A percentile compares a stretch with the other conserved stretches of the same genome.
Evolutionary conservation across 1,140 invertebrate species (phyloP).

Genomic region (Andrena cerasifolii): DNA sequence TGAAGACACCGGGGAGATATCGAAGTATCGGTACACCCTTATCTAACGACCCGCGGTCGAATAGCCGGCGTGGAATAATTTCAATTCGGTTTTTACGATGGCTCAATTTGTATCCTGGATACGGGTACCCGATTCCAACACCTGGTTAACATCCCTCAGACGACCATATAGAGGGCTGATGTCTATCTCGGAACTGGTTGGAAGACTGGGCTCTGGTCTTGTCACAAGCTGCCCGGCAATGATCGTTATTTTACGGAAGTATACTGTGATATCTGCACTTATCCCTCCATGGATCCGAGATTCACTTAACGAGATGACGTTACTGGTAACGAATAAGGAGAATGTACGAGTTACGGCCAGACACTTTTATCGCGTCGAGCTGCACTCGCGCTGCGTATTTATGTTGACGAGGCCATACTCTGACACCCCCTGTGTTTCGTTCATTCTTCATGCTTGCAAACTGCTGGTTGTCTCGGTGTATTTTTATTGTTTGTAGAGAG

Average conservation of each 20-base stretch:
- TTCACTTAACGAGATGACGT: conserved; percentile 28
- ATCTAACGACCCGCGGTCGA: background rate
- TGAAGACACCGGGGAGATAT: conserved; percentile 2
- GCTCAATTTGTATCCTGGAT: conserved; percentile 36
- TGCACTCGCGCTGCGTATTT: background rate
- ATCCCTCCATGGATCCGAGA: conserved; percentile 6
- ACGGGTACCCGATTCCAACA: conserved; percentile 1
- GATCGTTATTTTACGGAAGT: conserved; percentile 49
- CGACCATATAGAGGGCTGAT: conserved; percentile 31
- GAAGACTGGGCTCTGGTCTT: conserved; percentile 13
- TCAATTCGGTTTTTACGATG: conserved; percentile 25
- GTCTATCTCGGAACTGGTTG: conserved; percentile 39
- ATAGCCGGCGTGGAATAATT: conserved; percentile 21
- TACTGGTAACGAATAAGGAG: conserved; percentile 13
- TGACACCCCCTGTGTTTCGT: no score
- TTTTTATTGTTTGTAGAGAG: no score
- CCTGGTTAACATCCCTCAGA: conserved; percentile 36
- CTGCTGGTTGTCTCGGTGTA: no score
- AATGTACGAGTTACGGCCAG: background rate
- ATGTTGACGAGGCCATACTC: no score
- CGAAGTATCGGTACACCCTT: background rate
- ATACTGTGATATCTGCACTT: conserved; percentile 27
- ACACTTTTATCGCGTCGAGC: background rate
- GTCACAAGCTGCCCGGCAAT: conserved; percentile 29
- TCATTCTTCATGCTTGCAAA: no score